Conservation (phyloP, 2,113 vertebrate species). For the Chloebia gouldiae region DNA sequence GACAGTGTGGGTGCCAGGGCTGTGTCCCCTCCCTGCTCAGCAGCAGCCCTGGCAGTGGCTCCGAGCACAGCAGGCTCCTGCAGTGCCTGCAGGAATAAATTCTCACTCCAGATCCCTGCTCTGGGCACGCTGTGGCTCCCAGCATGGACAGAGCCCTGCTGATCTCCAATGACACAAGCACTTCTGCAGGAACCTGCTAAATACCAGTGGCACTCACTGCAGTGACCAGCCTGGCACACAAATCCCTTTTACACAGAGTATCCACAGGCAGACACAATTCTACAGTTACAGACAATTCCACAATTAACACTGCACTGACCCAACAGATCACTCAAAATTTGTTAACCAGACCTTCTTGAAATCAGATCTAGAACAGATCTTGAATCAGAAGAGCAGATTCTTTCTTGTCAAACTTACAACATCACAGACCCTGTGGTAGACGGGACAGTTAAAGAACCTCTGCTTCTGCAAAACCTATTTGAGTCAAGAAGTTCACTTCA, state of each 20-base stretch:
- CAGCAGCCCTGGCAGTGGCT: background rate
- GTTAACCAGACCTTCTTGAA: background rate
- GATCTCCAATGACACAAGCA: background rate
- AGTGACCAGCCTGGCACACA: background rate
- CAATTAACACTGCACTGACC: background rate
- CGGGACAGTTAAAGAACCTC: background rate
- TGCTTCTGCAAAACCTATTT: background rate
- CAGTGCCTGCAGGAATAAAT: background rate
- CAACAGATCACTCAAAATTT: background rate
- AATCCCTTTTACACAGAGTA: background rate
- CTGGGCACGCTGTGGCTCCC: background rate
- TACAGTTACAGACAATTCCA: too few species aligned
- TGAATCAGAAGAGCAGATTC: background rate
- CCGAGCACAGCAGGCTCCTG: background rate
- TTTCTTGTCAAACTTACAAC: background rate
- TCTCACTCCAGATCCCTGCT: background rate
- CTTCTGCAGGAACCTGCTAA: background rate
- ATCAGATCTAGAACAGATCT: background rate
- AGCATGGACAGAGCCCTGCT: background rate
- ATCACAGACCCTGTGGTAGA: background rate
- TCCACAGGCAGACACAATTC: background rate
- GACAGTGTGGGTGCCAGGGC: conserved; percentile 60
- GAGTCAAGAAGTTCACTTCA: background rate
- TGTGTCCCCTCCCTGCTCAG: conserved; percentile 72
- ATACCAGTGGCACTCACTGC: background rate